Conservation (phyloP, 2,113 vertebrate species). For the Emydura subglobosa region DNA sequence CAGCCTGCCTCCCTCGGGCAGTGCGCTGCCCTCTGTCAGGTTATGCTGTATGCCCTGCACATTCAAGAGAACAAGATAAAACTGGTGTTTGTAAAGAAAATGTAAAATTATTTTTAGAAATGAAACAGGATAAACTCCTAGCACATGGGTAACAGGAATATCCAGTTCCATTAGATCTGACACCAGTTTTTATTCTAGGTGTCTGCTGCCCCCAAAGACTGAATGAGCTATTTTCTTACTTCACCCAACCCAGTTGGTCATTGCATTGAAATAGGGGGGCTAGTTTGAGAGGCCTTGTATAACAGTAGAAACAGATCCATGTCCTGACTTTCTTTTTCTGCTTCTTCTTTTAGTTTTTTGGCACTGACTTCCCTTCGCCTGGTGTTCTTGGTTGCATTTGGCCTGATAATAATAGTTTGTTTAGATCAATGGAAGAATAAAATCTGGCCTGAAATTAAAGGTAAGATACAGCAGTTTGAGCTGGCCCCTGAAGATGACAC, state of each 20-base stretch:
- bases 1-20: accelerated
- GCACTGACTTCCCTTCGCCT: slow-evolving; percentile 91
- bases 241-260: not conserved
- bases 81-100: not conserved
- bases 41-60: not conserved
- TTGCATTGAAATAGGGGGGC: not conserved
- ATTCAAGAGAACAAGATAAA: not conserved
- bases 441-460: slow-evolving; percentile 92
- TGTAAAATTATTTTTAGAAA: not conserved
- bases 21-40: not conserved
- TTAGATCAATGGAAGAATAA: slow-evolving; percentile 91
- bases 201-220: not conserved
- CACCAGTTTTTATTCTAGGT: not conserved
- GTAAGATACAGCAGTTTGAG: slow-evolving; percentile 73
- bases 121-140: not conserved
- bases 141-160: not conserved
- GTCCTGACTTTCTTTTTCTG: not conserved
- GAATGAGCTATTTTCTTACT: not conserved
- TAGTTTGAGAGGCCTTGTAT: not conserved
- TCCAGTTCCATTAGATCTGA: not conserved
- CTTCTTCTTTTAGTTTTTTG: slow-evolving; percentile 86
- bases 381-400: slow-evolving; percentile 88
- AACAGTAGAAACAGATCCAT: not conserved
- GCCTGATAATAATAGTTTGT: slow-evolving; percentile 85
- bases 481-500: not conserved